A percentile compares a stretch with the other conserved stretches of the same genome.
These are phyloP conservation scores for Stomorhina lunata DNA, from an alignment of 2,888 invertebrate species.

Conservation along the genomic window DNA sequence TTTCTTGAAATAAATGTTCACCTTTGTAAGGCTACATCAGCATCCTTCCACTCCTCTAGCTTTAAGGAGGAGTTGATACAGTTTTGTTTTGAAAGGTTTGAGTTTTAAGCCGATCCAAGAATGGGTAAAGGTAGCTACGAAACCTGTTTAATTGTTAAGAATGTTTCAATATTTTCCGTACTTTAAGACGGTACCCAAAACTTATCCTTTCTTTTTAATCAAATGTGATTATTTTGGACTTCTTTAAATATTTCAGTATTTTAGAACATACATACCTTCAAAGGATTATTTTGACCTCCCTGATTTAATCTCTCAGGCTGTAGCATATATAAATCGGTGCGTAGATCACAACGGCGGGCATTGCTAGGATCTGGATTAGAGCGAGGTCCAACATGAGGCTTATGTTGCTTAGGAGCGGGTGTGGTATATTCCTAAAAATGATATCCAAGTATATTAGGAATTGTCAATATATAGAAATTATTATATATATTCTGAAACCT, in stretches of 20 bases:
- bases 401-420: conserved; percentile 76
- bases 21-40: too few species aligned
- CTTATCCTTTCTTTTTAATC: too few species aligned
- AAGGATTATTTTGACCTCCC: conserved; percentile 88
- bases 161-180: too few species aligned
- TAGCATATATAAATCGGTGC: conserved; percentile 91
- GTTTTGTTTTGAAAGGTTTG: too few species aligned
- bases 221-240: neutral
- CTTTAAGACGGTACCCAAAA: too few species aligned
- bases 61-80: too few species aligned
- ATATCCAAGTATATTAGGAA: neutral
- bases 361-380: conserved; percentile 82
- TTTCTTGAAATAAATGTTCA: too few species aligned
- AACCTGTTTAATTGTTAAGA: too few species aligned
- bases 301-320: conserved; percentile 90
- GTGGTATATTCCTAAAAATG: conserved; percentile 76
- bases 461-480: neutral
- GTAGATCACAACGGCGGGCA: conserved; percentile 91
- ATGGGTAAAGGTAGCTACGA: too few species aligned
- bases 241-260: too few species aligned
- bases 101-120: too few species aligned
- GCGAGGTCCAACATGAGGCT: conserved; percentile 76
- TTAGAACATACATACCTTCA: conserved; percentile 81
- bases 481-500: neutral
- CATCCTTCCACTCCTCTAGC: too few species aligned